These are phyloP conservation scores for Bombus polaris DNA, from an alignment of 1,140 invertebrate genomes.

Conservation along the genomic window DNA sequence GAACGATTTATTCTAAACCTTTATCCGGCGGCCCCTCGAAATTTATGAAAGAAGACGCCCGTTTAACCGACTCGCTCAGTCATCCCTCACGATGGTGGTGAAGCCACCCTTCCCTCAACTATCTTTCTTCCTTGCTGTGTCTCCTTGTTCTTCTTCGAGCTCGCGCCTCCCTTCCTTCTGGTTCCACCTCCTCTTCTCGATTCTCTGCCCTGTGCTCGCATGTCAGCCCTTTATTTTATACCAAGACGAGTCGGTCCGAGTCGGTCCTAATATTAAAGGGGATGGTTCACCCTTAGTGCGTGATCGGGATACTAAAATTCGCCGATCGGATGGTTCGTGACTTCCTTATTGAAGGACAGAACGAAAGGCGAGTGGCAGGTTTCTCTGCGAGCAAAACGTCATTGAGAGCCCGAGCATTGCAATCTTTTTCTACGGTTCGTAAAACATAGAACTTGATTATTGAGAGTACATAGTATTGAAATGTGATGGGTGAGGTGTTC, in stretches of 20 bases:
- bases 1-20: constrained; percentile 82
- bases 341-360: constrained; percentile 72
- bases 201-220: constrained; percentile 73
- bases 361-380: constrained; percentile 62
- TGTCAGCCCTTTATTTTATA: constrained; percentile 82
- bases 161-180: constrained; percentile 56
- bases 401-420: not conserved
- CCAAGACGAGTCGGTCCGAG: constrained; percentile 73
- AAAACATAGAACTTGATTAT: not conserved
- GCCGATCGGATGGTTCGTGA: constrained; percentile 73
- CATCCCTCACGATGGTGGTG: constrained; percentile 80
- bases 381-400: not conserved
- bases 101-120: constrained; percentile 70
- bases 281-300: constrained; percentile 78
- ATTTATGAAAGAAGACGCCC: constrained; percentile 83
- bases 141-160: constrained; percentile 54
- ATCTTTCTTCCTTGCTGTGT: constrained; percentile 59
- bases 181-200: constrained; percentile 34
- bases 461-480: not conserved
- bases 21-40: constrained; percentile 80
- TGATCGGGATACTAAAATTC: constrained; percentile 80
- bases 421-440: not conserved
- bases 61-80: constrained; percentile 82
- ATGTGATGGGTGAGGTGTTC: not conserved
- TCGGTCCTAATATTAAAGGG: constrained; percentile 81